Evolutionary conservation across 2,113 vertebrate species (phyloP).

Genomic region (Lanius collurio): DNA sequence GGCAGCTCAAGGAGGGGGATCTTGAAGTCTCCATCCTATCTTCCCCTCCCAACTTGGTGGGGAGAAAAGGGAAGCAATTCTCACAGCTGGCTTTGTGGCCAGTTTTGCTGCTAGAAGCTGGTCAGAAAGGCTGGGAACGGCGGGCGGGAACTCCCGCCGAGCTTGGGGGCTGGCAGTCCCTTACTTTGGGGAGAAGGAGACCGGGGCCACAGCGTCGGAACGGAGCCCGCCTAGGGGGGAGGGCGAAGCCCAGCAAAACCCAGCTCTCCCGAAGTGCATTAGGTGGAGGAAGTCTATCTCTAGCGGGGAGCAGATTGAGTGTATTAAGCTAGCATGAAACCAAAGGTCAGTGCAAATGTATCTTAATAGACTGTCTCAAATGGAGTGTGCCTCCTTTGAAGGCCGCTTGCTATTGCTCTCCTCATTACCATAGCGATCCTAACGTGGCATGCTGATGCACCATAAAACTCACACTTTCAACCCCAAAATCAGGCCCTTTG

Average conservation of each 20-base stretch:
- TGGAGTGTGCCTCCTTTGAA: constrained; percentile 86
- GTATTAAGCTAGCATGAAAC: constrained; percentile 84
- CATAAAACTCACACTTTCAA: constrained; percentile 88
- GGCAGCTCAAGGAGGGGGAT: not conserved
- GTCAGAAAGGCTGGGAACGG: not conserved
- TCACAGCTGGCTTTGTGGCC: not conserved
- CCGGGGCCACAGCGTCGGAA: fast-evolving
- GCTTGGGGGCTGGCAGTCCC: not conserved
- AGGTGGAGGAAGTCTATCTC: constrained; percentile 69
- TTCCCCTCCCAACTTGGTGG: not conserved
- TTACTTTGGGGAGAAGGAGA: not conserved
- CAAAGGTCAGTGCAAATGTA: constrained; percentile 87
- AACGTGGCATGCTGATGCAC: constrained; percentile 83
- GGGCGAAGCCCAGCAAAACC: not conserved
- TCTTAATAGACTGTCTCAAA: constrained; percentile 88
- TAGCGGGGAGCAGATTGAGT: constrained; percentile 73
- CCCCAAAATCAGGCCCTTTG: constrained; percentile 83
- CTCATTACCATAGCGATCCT: constrained; percentile 87
- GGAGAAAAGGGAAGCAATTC: not conserved
- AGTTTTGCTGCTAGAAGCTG: not conserved
- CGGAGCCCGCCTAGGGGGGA: not conserved
- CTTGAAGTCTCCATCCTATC: not conserved
- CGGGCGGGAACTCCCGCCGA: not conserved
- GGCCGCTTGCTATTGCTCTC: constrained; percentile 77
- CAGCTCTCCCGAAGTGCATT: constrained; percentile 18